Evolutionary conservation across 2,113 vertebrate genomes (phyloP).

Genomic region (Lepus americanus): DNA sequence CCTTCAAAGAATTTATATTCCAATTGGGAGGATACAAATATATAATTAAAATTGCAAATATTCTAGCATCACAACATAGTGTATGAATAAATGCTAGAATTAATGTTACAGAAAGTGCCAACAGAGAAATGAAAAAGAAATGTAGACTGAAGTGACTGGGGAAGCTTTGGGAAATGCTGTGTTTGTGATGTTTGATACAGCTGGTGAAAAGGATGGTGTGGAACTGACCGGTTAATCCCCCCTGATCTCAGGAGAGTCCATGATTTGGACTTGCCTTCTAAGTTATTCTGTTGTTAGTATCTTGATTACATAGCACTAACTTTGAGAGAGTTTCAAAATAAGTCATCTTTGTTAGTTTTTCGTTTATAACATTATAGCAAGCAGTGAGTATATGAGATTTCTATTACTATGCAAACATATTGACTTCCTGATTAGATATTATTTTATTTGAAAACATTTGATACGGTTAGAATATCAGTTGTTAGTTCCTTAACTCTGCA

Average conservation of each 20-base stretch:
- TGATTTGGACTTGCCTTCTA: constrained; percentile 23
- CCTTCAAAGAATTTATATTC: constrained; percentile 55
- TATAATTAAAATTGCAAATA: constrained; percentile 34
- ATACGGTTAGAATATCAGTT: not conserved
- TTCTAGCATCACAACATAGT: not conserved
- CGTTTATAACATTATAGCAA: not conserved
- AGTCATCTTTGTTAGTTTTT: constrained; percentile 46
- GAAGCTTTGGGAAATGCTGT: not conserved
- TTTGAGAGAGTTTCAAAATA: constrained; percentile 26
- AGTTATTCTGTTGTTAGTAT: not conserved
- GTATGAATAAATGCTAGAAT: not conserved
- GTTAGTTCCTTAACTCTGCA: not conserved
- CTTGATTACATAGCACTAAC: no score
- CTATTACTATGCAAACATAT: constrained; percentile 10
- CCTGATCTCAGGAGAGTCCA: not conserved
- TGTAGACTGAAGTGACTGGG: not conserved
- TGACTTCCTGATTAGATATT: constrained; percentile 16
- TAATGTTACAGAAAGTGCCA: not conserved
- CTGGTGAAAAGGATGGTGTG: not conserved
- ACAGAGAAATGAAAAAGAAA: constrained; percentile 29
- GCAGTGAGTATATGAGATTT: constrained; percentile 3
- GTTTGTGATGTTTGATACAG: not conserved
- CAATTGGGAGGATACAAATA: constrained; percentile 9
- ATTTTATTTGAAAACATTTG: constrained; percentile 4
- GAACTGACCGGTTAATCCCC: not conserved